Evolutionary conservation across 2,113 vertebrate species (phyloP).

Genomic region (Vicugna pacos): DNA sequence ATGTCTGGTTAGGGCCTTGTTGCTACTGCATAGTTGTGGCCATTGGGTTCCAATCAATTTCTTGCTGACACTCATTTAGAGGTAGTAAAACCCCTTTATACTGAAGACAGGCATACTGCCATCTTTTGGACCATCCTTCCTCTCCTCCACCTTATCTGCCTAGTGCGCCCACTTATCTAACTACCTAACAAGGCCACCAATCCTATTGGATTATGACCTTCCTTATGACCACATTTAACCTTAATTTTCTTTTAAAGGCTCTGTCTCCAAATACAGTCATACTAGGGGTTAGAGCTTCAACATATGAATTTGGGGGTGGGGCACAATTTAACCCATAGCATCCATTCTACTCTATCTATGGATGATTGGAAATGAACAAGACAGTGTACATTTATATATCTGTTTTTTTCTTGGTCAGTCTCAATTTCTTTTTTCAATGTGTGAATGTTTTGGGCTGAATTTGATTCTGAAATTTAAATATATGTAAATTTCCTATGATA

Average conservation of each 20-base stretch:
- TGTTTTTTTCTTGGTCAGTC: not conserved
- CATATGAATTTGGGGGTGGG: not conserved
- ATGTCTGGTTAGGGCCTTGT: no score
- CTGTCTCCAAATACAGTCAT: not conserved
- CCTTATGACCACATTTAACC: not conserved
- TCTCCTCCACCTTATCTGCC: no score
- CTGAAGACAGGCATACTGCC: no score
- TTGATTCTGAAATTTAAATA: constrained; percentile 43
- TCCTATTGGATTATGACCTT: not conserved
- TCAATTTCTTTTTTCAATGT: constrained; percentile 17
- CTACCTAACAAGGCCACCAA: not conserved
- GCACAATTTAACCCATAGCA: not conserved
- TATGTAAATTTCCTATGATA: constrained; percentile 26
- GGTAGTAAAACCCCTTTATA: no score
- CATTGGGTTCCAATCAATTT: no score
- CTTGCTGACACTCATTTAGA: no score
- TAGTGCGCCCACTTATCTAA: no score
- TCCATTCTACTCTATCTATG: not conserved
- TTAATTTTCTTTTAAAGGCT: not conserved
- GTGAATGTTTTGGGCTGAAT: constrained; percentile 3
- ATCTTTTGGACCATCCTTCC: no score
- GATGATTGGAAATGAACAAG: not conserved
- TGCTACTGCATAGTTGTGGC: no score
- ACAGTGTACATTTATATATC: not conserved
- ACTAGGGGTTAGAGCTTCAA: not conserved